phyloP scores from a whole-genome alignment of 2,113 vertebrate genomes.

The Bothrops jararaca region DNA sequence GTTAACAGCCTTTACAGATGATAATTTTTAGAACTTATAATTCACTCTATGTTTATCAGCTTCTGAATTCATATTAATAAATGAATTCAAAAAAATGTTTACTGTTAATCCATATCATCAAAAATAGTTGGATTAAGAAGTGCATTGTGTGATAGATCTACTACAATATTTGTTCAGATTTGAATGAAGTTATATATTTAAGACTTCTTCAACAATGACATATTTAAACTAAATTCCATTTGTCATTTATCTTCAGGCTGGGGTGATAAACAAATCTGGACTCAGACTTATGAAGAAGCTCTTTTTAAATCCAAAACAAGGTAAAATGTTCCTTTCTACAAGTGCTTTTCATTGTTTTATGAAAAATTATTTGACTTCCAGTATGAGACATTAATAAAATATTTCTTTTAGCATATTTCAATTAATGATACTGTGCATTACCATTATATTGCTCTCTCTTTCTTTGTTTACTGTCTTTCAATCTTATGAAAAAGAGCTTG shows the following conservation, averaged over 20 bases:
- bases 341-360: constrained; percentile 48
- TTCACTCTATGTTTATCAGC: neutral
- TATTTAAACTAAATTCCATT: neutral
- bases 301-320: constrained; percentile 80
- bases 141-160: neutral
- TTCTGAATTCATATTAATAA: neutral
- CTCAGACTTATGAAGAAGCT: constrained; percentile 93
- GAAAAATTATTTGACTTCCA: neutral
- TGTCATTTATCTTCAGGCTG: constrained; percentile 75
- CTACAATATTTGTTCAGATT: neutral
- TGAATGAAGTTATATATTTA: neutral
- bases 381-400: neutral
- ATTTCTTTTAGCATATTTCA: neutral
- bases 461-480: neutral
- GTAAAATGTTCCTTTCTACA: constrained; percentile 60
- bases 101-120: neutral
- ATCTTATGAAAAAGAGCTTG: neutral
- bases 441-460: neutral
- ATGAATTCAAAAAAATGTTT: neutral
- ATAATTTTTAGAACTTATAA: neutral
- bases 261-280: constrained; percentile 94
- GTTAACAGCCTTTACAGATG: neutral
- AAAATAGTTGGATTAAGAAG: neutral
- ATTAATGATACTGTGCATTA: neutral
- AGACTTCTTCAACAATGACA: neutral